These are phyloP conservation scores for Caloenas nicobarica DNA, from an alignment of 2,113 vertebrate species.

Conservation along the genomic window DNA sequence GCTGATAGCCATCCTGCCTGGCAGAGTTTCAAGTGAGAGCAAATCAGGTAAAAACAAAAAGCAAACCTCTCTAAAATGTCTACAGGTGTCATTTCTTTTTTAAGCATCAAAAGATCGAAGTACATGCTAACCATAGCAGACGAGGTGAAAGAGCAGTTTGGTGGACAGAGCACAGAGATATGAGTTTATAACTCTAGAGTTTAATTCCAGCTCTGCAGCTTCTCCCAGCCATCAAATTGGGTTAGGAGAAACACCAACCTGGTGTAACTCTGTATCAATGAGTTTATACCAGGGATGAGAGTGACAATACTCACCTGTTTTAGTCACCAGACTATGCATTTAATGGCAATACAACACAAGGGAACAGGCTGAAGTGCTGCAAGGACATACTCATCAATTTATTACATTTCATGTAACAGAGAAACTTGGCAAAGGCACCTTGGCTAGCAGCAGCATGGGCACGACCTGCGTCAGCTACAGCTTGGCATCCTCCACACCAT, in stretches of 20 bases:
- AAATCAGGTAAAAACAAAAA: background rate
- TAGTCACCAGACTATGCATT: background rate
- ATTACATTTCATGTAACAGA: background rate
- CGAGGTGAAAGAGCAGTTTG: background rate
- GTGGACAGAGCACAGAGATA: background rate
- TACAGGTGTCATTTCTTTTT: background rate
- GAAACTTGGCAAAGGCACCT: background rate
- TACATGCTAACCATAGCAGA: background rate
- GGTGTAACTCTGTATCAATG: background rate
- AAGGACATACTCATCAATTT: background rate
- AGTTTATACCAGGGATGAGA: background rate
- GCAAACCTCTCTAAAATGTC: background rate
- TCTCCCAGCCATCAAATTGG: background rate
- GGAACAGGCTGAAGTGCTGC: background rate
- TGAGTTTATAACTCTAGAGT: background rate
- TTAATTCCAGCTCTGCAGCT: background rate
- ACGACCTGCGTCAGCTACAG: background rate
- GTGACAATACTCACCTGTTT: background rate
- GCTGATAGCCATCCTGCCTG: background rate
- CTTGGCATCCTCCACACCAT: background rate
- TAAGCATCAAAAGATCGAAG: background rate
- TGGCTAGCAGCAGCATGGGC: background rate
- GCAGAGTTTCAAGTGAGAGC: background rate
- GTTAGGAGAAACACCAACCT: background rate
- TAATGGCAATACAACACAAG: background rate